These are phyloP conservation scores for Phycodurus eques DNA, from an alignment of 2,113 vertebrate species.

Conservation along the genomic window DNA sequence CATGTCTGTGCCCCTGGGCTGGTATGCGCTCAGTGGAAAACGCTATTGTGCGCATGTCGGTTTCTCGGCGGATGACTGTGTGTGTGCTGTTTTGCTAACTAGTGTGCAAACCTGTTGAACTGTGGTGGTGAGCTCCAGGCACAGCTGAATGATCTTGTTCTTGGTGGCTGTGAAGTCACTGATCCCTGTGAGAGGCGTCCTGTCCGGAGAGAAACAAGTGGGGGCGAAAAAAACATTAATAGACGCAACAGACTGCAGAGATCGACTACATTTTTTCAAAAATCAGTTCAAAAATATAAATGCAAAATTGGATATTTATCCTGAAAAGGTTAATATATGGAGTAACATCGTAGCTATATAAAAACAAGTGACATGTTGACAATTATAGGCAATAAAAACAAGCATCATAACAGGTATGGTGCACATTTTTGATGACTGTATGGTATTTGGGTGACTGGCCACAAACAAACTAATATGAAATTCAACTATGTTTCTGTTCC, in stretches of 20 bases:
- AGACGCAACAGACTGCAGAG: not conserved
- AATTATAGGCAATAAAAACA: no score
- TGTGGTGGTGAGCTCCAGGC: constrained; percentile 93
- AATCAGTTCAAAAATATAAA: not conserved
- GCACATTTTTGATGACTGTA: no score
- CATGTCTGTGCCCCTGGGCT: constrained; percentile 39
- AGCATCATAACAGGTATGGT: no score
- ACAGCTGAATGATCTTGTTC: constrained; percentile 98
- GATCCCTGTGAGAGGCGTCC: constrained; percentile 92
- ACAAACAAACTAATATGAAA: not conserved
- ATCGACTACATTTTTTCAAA: not conserved
- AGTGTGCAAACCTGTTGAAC: constrained; percentile 90
- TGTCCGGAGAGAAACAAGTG: constrained; percentile 61
- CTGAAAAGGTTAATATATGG: no score
- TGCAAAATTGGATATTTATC: no score
- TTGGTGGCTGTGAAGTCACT: constrained; percentile 93
- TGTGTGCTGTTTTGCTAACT: constrained; percentile 28
- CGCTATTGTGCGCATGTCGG: constrained; percentile 25
- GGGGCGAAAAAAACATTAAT: constrained; percentile 18
- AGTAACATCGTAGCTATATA: no score
- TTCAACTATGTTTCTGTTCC: not conserved
- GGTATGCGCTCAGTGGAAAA: constrained; percentile 40
- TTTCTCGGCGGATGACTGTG: constrained; percentile 15
- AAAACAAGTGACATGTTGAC: no score
- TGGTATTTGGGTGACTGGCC: not conserved